Evolutionary conservation across 2,797 vertebrate genomes (phyloP), one percentile per base, ranked within the genome.

Genomic region (Lagorchestes hirsutus): DNA sequence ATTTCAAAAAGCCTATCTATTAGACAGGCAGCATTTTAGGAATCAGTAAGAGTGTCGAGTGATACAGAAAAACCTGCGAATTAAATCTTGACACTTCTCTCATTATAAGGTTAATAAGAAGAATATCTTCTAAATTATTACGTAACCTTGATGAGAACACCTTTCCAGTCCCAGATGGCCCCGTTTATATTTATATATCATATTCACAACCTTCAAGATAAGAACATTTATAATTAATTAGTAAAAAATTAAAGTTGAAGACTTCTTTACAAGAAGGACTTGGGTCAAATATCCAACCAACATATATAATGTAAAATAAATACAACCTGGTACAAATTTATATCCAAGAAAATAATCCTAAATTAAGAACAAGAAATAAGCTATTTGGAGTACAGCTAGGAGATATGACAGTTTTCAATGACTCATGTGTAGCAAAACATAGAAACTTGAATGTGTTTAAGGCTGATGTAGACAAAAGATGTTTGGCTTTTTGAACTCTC

Each of bases 51-150:
- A 93, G 55, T 13, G 91, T 57, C 57, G 56, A 94, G 1, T 50
- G 28, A 91, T 90, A 95, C 58, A 95, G 50, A 82, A 93, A 92
- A 55, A 92, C 22, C 93, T 96, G 57, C 56, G 94, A 93, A 97
- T 95, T 93, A 96, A 98, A 97, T 90, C 96, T 97, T 93, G 96
- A 94, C 93, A 95, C 54, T 54, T 97, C 94, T 34, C 54, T 59
- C 54, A 59, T 91, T 94, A 96, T 74, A 46, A 98, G 94, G 92
- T 55, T 93, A 91, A 18, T 55, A 24, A 74, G 90, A 24, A 0
- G 12, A 90, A 1, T n/a, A 46, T 29, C 87, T 97, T 97, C 96
- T 94, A 98, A 96, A 97, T 95, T 97, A 58, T 96, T 82, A 31
- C 1, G 29, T 67, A 97, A 97, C 93, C 93, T 93, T 82, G 96